Conservation (phyloP, 2,888 invertebrate genomes). For the Leptura quadrifasciata region DNA sequence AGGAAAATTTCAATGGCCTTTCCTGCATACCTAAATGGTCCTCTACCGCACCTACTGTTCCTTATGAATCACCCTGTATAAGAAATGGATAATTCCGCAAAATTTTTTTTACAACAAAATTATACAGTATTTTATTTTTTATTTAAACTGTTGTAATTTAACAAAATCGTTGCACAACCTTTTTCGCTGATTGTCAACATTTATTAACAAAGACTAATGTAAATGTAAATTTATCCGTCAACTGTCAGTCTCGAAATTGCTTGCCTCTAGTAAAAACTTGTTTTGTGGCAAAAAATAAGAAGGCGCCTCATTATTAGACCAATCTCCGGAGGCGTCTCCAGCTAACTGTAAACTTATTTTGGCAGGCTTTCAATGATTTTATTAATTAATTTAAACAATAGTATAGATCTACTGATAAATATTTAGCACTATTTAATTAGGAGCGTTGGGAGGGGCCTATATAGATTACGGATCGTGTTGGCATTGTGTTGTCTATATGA, state of each 20-base stretch:
- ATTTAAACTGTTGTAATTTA: background rate
- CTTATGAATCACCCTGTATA: no score
- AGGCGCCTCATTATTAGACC: constrained; percentile 16
- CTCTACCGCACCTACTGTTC: no score
- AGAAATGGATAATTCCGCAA: no score
- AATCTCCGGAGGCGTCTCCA: constrained; percentile 8
- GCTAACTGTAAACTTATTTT: constrained; percentile 24
- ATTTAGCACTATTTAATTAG: constrained; percentile 3
- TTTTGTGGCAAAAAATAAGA: background rate
- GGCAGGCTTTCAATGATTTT: background rate
- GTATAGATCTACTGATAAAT: constrained; percentile 4
- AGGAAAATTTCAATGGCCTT: no score
- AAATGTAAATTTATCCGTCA: constrained; percentile 8
- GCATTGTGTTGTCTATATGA: background rate
- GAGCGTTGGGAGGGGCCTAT: constrained; percentile 10
- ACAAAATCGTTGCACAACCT: background rate
- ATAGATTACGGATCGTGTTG: constrained; percentile 6
- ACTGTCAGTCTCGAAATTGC: background rate
- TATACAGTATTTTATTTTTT: no score
- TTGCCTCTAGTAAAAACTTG: background rate
- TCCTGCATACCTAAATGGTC: no score
- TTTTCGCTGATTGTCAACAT: background rate
- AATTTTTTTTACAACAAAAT: no score
- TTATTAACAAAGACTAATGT: background rate
- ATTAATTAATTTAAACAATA: constrained; percentile 8